A percentile compares a stretch with the other conserved stretches of the same genome.
Conservation (phyloP, 2,797 vertebrate genomes). For the Darevskia nairensis region DNA sequence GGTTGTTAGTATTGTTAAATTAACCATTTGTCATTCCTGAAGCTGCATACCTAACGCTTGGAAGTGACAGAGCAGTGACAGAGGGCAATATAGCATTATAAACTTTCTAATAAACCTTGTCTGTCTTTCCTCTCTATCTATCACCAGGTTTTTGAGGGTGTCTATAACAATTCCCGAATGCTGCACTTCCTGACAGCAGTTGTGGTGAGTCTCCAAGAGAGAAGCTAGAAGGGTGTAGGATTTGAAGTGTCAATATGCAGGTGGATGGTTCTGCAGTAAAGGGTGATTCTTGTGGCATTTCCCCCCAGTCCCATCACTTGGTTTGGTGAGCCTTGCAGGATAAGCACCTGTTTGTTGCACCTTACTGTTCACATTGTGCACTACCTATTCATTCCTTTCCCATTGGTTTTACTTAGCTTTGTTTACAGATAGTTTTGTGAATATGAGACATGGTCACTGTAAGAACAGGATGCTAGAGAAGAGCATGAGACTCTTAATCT, state of each 20-base stretch:
- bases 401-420: background rate
- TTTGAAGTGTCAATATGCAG: background rate
- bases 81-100: background rate
- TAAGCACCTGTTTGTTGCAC: background rate
- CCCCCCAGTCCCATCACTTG: background rate
- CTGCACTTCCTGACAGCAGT: constrained; percentile 94
- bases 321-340: background rate
- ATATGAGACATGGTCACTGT: too few relatives aligned
- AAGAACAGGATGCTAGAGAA: too few relatives aligned
- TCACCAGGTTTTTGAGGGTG: constrained; percentile 90
- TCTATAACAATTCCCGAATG: constrained; percentile 95
- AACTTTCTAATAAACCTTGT: background rate
- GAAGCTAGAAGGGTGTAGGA: background rate
- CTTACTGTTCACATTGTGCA: background rate
- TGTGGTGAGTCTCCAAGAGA: constrained; percentile 85
- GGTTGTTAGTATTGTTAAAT: background rate
- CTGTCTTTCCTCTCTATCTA: background rate
- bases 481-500: too few relatives aligned
- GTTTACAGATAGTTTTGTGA: background rate
- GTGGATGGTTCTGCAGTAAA: background rate
- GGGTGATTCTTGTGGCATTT: background rate
- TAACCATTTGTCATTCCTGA: background rate
- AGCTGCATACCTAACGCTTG: background rate
- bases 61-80: background rate
- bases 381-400: background rate